Evolutionary conservation across 1,140 invertebrate species (phyloP).

Genomic region (Andrena cerasifolii): DNA sequence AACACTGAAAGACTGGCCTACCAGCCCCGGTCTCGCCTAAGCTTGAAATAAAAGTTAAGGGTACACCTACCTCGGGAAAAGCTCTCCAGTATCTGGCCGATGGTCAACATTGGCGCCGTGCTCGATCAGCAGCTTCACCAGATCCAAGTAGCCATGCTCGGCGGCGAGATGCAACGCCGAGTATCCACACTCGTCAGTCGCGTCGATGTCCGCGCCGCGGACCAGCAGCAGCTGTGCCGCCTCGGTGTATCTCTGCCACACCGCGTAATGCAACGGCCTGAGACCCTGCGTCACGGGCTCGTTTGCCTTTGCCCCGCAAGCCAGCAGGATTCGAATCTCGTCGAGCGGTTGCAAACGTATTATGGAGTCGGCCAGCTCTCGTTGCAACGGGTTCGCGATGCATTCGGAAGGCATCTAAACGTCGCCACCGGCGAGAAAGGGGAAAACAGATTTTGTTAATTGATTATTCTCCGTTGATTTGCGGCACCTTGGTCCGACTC

Average conservation of each 20-base stretch:
- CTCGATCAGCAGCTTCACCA: constrained; percentile 89
- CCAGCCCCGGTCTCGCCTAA: no score
- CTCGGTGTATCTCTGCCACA: constrained; percentile 92
- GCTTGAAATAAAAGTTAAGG: no score
- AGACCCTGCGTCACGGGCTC: constrained; percentile 91
- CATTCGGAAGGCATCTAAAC: constrained; percentile 88
- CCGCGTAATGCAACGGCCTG: constrained; percentile 95
- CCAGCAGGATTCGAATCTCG: constrained; percentile 92
- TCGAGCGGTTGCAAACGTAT: constrained; percentile 93
- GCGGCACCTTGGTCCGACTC: no score
- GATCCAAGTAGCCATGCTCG: constrained; percentile 90
- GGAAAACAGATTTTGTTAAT: not conserved
- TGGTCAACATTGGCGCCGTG: constrained; percentile 92
- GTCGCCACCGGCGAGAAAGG: constrained; percentile 12
- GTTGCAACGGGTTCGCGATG: constrained; percentile 89
- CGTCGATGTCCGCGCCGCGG: constrained; percentile 91
- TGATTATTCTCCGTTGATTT: no score
- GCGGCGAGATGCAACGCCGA: constrained; percentile 93
- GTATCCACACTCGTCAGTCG: constrained; percentile 94
- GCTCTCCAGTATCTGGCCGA: constrained; percentile 86
- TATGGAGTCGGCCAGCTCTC: constrained; percentile 94
- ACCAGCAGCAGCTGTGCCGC: constrained; percentile 90
- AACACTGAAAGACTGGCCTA: no score
- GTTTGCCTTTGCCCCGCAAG: constrained; percentile 92
- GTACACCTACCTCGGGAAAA: constrained; percentile 83